A percentile compares a stretch with the other conserved stretches of the same genome.
These are phyloP conservation scores for Propithecus deckenii DNA, from an alignment of 2,797 vertebrate species.

Conservation along the genomic window DNA sequence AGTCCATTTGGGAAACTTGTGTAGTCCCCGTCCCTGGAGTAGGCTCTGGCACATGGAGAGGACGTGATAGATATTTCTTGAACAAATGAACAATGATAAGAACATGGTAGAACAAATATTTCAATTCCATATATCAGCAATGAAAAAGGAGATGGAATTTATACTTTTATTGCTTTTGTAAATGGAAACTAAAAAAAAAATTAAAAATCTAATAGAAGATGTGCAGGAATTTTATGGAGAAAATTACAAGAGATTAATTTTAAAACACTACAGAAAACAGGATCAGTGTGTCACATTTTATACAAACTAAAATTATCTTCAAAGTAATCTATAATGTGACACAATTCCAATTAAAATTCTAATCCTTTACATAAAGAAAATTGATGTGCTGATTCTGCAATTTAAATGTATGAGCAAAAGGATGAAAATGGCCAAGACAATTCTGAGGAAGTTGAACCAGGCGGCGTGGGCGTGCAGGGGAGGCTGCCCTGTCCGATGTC, in stretches of 20 bases:
- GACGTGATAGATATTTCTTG: fast-evolving
- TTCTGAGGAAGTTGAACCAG: not conserved
- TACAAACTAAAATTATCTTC: not conserved
- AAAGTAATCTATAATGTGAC: not conserved
- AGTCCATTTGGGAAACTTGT: not conserved
- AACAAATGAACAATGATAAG: not conserved
- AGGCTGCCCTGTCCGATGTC: fast-evolving
- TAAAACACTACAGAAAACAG: not conserved
- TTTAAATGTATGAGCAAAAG: not conserved
- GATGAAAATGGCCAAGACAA: not conserved
- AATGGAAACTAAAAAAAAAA: not conserved
- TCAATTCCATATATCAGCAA: not conserved
- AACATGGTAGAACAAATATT: not conserved
- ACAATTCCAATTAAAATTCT: not conserved
- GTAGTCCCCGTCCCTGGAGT: not conserved
- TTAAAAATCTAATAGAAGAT: not conserved
- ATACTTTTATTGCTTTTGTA: not conserved
- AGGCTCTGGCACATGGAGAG: no score
- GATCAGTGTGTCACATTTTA: not conserved
- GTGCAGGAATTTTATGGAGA: not conserved
- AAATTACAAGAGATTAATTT: not conserved
- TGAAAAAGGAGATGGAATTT: not conserved
- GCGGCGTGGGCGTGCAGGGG: fast-evolving
- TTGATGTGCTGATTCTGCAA: not conserved
- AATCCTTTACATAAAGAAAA: not conserved